Evolutionary conservation across 2,797 vertebrate genomes (phyloP), one percentile per base, ranked within the genome.

Genomic region (Hirundo rustica): DNA sequence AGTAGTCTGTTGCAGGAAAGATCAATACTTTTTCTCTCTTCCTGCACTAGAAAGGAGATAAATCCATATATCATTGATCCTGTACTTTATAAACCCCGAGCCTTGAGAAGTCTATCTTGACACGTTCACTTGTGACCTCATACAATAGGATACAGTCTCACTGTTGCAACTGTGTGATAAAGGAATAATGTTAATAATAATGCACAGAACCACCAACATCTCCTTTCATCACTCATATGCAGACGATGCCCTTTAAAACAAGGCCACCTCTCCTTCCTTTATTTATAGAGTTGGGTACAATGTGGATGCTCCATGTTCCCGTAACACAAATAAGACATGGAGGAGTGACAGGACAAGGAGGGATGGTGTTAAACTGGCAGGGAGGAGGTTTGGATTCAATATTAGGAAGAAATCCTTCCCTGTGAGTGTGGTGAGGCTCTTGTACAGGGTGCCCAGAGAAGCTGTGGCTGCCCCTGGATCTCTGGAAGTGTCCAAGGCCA

Each of bases 361-460:
- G 36, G 8, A 15, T 50, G 55, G 7, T 0, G 15, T 50, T 29
- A 29, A 68, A 55, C 26, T 82, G 55, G 29, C 23, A 68, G 36
- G 19, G 19, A 38, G 8, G 7, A 21, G 48, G 36, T 62, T 82
- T 50, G 29, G 23, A 48, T 20, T 44, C 13, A 20, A 13, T 38
- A 44, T n/a, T 10, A 36, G 55, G 48, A 23, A 32, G 26, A 29
- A 82, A 62, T n/a, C 5, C 1, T 51, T 57, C 23, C 7, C 23
- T 50, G 36, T 6, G 44, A 70, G 11, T 32, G 9, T 23, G 42
- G 3, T 0, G 0, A n/a, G 32, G 6, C 27, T 30, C 13, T 55
- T 22, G 64, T 16, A 75, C 26, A 44, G 42, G 42, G 0, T 76
- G 22, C 4, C 13, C 71, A 75, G 50, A 29, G 71, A 0, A 62